Evolutionary conservation across 37 sponge, comb jelly and placozoan genomes (phyloP).

Genomic region (Ianthella basta): DNA sequence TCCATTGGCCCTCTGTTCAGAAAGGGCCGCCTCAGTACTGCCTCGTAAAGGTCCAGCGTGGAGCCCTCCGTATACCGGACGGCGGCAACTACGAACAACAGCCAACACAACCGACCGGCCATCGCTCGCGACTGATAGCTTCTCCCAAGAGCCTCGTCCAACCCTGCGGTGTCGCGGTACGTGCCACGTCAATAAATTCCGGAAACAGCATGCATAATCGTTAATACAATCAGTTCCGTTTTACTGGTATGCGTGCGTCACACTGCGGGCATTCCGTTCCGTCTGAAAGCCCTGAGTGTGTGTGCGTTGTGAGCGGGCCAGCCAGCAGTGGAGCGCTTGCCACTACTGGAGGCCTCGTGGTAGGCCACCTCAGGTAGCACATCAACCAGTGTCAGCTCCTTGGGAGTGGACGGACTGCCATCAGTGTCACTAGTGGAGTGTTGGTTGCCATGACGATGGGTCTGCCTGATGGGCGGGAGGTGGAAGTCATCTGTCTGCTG

Average conservation of each 20-base stretch:
- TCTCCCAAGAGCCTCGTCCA: too few species aligned
- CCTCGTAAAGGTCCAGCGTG: neutral
- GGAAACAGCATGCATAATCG: too few species aligned
- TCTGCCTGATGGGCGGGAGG: slow-evolving; percentile 19
- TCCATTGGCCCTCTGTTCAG: neutral
- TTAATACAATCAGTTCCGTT: too few species aligned
- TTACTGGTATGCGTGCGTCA: too few species aligned
- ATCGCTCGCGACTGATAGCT: too few species aligned
- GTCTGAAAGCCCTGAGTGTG: too few species aligned
- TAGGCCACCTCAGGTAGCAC: slow-evolving; percentile 10
- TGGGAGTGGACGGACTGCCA: neutral
- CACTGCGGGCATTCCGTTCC: too few species aligned
- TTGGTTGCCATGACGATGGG: neutral
- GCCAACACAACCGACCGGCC: too few species aligned
- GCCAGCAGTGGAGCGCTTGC: too few species aligned
- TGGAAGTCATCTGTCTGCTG: neutral
- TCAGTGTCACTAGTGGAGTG: neutral
- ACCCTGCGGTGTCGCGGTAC: too few species aligned
- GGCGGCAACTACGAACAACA: neutral
- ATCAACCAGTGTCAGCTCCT: neutral
- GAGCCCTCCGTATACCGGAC: neutral
- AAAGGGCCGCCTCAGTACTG: neutral
- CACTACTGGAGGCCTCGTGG: neutral
- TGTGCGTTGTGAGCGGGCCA: too few species aligned
- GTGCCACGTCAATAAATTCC: too few species aligned